Percentiles rank a stretch among this genome's conserved stretches.
Conservation (phyloP, 2,888 invertebrate species). For the Eueremaeus valkanovi region DNA sequence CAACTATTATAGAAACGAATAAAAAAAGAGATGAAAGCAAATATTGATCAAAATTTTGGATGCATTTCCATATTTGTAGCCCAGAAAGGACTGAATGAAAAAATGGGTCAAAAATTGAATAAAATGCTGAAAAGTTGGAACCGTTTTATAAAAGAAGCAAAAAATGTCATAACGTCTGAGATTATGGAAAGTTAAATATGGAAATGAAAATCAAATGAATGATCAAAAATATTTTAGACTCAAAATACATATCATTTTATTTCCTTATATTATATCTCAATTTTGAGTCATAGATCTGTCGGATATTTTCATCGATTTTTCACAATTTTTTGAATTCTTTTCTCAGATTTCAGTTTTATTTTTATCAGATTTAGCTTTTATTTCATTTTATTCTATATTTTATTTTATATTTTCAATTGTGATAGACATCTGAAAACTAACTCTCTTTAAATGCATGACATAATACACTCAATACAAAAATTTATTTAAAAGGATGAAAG, state of each 20-base stretch:
- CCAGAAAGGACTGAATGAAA: not conserved
- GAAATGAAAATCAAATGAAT: not conserved
- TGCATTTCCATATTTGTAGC: too few species aligned
- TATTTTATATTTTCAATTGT: too few species aligned
- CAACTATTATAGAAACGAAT: too few species aligned
- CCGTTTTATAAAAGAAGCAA: too few species aligned
- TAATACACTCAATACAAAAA: not conserved
- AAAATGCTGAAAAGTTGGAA: too few species aligned
- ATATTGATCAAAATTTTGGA: too few species aligned
- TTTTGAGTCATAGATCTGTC: not conserved
- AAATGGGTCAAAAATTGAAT: not conserved
- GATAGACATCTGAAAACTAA: not conserved
- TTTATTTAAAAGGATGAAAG: not conserved
- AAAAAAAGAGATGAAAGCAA: too few species aligned
- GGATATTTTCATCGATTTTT: not conserved
- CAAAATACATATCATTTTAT: slow-evolving; percentile 10
- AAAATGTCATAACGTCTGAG: not conserved
- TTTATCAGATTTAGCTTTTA: slow-evolving; percentile 15
- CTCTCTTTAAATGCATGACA: not conserved
- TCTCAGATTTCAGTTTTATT: not conserved
- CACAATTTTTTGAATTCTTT: not conserved
- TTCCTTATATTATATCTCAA: not conserved
- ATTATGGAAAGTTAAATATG: not conserved
- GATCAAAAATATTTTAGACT: slow-evolving; percentile 5
- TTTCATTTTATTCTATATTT: not conserved